Percentiles rank a stretch among this genome's conserved stretches.
phyloP scores from a whole-genome alignment of 2,113 vertebrate species.

The Malaclemys terrapin region DNA sequence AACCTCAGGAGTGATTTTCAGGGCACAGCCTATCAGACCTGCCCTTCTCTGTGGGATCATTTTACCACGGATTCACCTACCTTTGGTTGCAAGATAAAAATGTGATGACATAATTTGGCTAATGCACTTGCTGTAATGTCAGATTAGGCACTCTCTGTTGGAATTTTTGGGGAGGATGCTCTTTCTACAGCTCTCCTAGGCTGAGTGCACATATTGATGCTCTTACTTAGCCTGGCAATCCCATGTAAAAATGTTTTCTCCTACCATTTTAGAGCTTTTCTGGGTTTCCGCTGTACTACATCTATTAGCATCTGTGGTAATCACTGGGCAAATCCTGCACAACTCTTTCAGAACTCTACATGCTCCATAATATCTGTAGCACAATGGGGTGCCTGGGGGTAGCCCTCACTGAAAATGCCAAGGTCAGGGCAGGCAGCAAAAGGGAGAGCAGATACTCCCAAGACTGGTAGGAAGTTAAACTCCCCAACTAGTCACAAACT shows the following conservation, averaged over 20 bases:
- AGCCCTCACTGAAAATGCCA: too few relatives aligned
- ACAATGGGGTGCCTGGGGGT: too few relatives aligned
- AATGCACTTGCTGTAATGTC: rapidly evolving
- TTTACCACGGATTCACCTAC: not conserved
- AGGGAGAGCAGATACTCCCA: too few relatives aligned
- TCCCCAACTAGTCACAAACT: too few relatives aligned
- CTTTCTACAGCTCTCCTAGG: not conserved
- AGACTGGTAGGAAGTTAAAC: too few relatives aligned
- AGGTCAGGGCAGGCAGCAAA: too few relatives aligned
- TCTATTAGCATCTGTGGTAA: not conserved
- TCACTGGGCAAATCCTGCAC: not conserved
- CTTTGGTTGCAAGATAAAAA: not conserved
- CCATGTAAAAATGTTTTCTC: not conserved
- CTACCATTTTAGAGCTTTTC: not conserved
- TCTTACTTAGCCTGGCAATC: not conserved
- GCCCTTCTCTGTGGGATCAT: not conserved
- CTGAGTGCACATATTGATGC: not conserved
- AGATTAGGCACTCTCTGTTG: not conserved
- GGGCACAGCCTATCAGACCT: not conserved
- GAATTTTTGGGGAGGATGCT: not conserved
- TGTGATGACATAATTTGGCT: not conserved
- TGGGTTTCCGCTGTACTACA: not conserved
- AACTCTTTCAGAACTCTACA: not conserved
- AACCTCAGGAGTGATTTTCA: not conserved
- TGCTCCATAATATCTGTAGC: not conserved